These are phyloP conservation scores for Eurosta solidaginis DNA, from an alignment of 1,140 invertebrate genomes.

Conservation along the genomic window DNA sequence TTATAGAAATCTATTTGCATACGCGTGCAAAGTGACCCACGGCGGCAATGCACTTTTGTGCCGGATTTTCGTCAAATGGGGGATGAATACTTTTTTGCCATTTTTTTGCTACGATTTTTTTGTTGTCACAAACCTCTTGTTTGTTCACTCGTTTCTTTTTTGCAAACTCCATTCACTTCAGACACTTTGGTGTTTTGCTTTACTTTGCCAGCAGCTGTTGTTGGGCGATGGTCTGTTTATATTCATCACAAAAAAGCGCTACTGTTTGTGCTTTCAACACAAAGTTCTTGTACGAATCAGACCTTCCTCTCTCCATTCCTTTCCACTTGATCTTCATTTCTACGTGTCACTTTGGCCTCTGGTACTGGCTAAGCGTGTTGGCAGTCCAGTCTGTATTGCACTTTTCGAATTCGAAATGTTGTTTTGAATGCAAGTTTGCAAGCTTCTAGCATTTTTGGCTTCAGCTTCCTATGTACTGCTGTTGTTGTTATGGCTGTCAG, in stretches of 20 bases:
- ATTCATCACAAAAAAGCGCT: neutral
- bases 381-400: neutral
- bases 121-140: neutral
- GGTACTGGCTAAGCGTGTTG: constrained; percentile 13
- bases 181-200: neutral
- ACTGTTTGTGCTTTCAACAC: constrained; percentile 22
- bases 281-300: neutral
- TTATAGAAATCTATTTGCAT: constrained; percentile 16
- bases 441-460: neutral
- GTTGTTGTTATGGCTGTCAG: neutral
- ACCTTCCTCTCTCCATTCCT: neutral
- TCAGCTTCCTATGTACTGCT: too few relatives aligned
- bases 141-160: neutral
- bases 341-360: neutral
- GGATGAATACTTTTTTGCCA: neutral
- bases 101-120: too few relatives aligned
- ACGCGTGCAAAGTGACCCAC: neutral
- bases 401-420: neutral
- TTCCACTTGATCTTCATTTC: neutral
- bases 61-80: neutral
- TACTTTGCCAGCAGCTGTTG: neutral
- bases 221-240: neutral
- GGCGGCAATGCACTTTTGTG: too few relatives aligned
- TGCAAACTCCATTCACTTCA: neutral
- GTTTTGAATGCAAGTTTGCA: constrained; percentile 7